phyloP scores from a whole-genome alignment of 2,113 vertebrate genomes.

The Euleptes europaea region DNA sequence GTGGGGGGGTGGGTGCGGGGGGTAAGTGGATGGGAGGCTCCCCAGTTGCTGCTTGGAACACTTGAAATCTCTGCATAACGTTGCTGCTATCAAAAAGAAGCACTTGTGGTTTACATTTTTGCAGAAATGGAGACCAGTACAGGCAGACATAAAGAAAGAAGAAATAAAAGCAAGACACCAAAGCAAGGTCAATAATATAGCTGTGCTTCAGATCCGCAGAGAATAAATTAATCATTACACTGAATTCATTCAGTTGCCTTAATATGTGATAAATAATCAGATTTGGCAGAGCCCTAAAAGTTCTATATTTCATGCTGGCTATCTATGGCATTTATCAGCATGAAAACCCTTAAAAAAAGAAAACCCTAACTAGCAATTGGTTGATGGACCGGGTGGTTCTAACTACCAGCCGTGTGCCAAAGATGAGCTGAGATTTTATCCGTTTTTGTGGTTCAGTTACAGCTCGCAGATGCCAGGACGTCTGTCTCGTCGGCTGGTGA shows the following conservation, averaged over 20 bases:
- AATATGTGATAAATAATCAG: background rate
- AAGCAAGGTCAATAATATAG: background rate
- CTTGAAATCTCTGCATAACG: background rate
- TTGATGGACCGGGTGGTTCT: background rate
- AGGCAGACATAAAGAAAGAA: background rate
- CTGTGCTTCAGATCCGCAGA: background rate
- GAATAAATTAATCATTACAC: background rate
- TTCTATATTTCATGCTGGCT: background rate
- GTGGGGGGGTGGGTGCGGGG: too few species aligned
- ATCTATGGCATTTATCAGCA: background rate
- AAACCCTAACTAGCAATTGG: background rate
- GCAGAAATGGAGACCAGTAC: background rate
- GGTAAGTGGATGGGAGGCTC: background rate
- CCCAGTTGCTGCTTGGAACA: background rate
- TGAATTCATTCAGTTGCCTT: background rate
- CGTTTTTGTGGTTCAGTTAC: slow-evolving; percentile 14
- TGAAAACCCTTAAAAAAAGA: background rate
- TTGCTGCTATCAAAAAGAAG: too few species aligned
- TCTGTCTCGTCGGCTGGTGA: slow-evolving; percentile 13
- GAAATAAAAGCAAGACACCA: background rate
- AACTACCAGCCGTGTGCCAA: background rate
- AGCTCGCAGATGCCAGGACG: slow-evolving; percentile 22
- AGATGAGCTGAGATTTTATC: slow-evolving; percentile 19
- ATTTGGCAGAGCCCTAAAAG: background rate
- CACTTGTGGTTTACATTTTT: too few species aligned